These are phyloP conservation scores for Drosophila malerkotliana DNA, from an alignment of 1,140 invertebrate species.

Conservation along the genomic window DNA sequence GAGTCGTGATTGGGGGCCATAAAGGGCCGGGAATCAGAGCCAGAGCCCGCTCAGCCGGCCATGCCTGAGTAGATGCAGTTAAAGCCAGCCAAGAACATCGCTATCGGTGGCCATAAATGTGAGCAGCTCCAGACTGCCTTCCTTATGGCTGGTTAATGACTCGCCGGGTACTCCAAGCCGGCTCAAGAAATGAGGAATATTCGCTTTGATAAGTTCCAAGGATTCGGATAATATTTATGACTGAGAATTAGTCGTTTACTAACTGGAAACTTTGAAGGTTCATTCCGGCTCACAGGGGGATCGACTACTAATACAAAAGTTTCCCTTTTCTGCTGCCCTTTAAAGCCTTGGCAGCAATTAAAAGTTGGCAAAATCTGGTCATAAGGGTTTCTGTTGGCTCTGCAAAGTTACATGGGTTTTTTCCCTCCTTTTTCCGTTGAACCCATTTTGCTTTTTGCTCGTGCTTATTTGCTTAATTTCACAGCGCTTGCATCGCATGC, in stretches of 20 bases:
- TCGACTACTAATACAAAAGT: neutral
- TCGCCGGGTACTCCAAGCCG: constrained; percentile 17
- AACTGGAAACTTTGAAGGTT: constrained; percentile 3
- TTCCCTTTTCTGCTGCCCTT: constrained; percentile 2
- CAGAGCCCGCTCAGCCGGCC: neutral
- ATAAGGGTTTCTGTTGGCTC: constrained; percentile 18
- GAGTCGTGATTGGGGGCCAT: constrained; percentile 57
- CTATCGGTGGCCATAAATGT: constrained; percentile 44
- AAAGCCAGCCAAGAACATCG: constrained; percentile 15
- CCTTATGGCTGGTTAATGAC: constrained; percentile 39
- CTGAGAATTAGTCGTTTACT: neutral
- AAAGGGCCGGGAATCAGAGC: constrained; percentile 28
- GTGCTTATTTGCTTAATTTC: constrained; percentile 78
- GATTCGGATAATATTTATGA: neutral
- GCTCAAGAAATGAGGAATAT: constrained; percentile 5
- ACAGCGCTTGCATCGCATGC: constrained; percentile 58
- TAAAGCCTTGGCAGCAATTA: constrained; percentile 58
- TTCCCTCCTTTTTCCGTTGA: constrained; percentile 10
- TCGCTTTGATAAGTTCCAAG: constrained; percentile 34
- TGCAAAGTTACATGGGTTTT: constrained; percentile 44
- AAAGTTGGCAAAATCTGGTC: constrained; percentile 25
- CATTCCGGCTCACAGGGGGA: neutral
- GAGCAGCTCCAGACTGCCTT: constrained; percentile 44
- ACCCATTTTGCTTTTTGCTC: constrained; percentile 29
- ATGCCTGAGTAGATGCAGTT: constrained; percentile 47